Percentiles rank a stretch among this genome's conserved stretches.
Conservation (phyloP, 1,140 invertebrate species). For the Bicyclus anynana region DNA sequence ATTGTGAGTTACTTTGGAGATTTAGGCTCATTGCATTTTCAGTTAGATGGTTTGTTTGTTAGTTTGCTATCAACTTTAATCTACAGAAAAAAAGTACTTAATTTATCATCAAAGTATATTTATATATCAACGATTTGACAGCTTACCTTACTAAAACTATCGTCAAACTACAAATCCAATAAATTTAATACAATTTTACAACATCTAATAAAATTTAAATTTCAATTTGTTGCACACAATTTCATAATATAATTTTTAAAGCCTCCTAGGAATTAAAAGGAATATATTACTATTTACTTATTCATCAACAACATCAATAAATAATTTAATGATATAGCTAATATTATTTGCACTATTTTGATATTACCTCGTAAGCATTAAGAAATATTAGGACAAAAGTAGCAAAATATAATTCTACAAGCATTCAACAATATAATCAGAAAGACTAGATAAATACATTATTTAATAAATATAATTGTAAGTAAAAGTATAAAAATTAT, state of each 20-base stretch:
- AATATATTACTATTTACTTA: not conserved
- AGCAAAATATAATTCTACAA: not conserved
- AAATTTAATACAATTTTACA: not conserved
- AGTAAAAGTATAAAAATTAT: not conserved
- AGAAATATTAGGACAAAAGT: not conserved
- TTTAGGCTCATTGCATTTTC: too few relatives aligned
- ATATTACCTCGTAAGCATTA: not conserved
- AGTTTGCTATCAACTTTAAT: too few relatives aligned
- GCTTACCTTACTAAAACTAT: not conserved
- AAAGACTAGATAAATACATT: slow-evolving; percentile 1
- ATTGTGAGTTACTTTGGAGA: too few relatives aligned
- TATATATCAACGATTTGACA: not conserved
- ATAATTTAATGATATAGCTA: not conserved
- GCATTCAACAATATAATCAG: not conserved
- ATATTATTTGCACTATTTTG: not conserved
- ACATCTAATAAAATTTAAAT: not conserved
- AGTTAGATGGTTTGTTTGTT: too few relatives aligned
- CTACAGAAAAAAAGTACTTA: too few relatives aligned
- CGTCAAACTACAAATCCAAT: not conserved
- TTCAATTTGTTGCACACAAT: not conserved
- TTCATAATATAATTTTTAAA: not conserved
- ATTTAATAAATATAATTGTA: not conserved
- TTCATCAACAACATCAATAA: not conserved
- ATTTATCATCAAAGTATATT: too few relatives aligned
- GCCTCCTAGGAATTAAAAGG: not conserved